A percentile compares a stretch with the other conserved stretches of the same genome.
phyloP scores from a whole-genome alignment of 2,797 vertebrate genomes.

The Trematomus bernacchii region DNA sequence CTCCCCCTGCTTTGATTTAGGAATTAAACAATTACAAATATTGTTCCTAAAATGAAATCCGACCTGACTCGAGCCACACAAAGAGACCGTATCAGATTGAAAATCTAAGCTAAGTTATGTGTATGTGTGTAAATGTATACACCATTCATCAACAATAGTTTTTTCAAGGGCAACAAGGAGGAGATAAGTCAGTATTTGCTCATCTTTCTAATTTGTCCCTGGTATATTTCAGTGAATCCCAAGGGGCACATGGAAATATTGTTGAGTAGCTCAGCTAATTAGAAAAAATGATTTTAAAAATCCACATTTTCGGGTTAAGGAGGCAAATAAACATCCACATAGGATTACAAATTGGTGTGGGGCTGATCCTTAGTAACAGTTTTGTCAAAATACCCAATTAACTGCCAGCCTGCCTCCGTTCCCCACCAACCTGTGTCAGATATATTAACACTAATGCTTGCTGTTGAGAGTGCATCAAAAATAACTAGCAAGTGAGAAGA shows the following conservation, averaged over 20 bases:
- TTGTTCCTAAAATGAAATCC: constrained; percentile 31
- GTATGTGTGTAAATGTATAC: neutral
- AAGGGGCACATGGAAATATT: neutral
- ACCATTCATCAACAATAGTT: neutral
- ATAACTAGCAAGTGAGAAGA: neutral
- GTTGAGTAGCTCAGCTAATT: neutral
- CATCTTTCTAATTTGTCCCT: constrained; percentile 9
- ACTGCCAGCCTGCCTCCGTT: neutral
- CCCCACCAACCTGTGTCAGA: neutral
- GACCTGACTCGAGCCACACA: constrained; percentile 10
- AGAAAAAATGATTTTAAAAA: neutral
- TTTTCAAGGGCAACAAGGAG: neutral
- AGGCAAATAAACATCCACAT: constrained; percentile 5
- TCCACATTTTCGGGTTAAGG: neutral
- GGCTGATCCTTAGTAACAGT: neutral
- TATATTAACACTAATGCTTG: neutral
- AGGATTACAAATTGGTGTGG: neutral
- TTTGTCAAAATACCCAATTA: constrained; percentile 1
- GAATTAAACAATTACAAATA: constrained; percentile 34
- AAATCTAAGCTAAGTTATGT: constrained; percentile 8
- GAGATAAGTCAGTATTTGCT: neutral
- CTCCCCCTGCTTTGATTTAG: constrained; percentile 40
- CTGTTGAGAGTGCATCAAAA: neutral
- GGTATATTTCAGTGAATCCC: constrained; percentile 10
- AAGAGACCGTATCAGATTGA: constrained; percentile 7